Base-by-base conservation (phyloP, 2,888 invertebrate species). In the Heliothis peltigera region DNA sequence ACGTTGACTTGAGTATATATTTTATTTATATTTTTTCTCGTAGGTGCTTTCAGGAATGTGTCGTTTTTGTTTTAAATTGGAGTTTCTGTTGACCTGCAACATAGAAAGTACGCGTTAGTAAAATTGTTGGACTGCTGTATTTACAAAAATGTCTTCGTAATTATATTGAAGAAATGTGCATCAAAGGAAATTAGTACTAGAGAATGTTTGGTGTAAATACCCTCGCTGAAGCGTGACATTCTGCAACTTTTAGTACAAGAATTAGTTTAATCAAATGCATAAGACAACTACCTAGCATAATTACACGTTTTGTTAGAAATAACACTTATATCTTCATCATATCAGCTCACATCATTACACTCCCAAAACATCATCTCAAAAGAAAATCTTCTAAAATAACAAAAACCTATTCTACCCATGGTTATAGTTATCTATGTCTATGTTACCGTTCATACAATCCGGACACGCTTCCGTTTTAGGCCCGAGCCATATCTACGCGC, bases 1-100 rank as follows among this genome's bases (percentile, higher is more conserved):
- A 89, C 87, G 90, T 89, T 89, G 91, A 89, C 89, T 91, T 86
- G 85, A 73, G 68, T 87, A 87, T 89, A 90, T 90, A 88, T 90
- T 87, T 90, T 90, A 89, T 91, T 90, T 84, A 80, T 82, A 79
- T 83, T 81, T 82, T 83, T 85, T 83, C 82, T 76, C 80, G 78
- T 62, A 73, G 80, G 71, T 80, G 78, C 60, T 70, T 59, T 48
- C 49, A 73, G 54, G 60, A 61, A 68, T 60, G 56, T 58, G 53
- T 52, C 47, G 63, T 57, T 57, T 72, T 72, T 69, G 74, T 74
- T 35, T 73, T 58, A 74, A 74, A 73, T 73, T 73, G 60, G 47
- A 60, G 54, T 51, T 60, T 49, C 35, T 4, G 21, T 46, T 63
- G 60, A 68, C 74, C 59, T 72, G 69, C 15, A n/a, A 48, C 18